A percentile compares a stretch with the other conserved stretches of the same genome.
Evolutionary conservation across 2,797 vertebrate genomes (phyloP).

Genomic region (Helostoma temminkii): DNA sequence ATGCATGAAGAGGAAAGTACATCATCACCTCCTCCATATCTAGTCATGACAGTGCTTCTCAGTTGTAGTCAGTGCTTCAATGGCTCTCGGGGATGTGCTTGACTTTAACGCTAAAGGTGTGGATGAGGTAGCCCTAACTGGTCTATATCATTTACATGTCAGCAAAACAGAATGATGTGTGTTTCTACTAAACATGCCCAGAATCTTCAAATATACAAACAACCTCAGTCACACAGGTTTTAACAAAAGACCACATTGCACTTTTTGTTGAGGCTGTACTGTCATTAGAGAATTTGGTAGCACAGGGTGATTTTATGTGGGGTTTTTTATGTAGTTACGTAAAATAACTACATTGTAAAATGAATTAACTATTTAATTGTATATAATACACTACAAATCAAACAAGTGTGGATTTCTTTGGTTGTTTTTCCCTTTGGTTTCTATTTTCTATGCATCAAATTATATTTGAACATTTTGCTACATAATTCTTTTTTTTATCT

Average conservation of each 20-base stretch:
- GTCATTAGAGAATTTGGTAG: too few relatives aligned
- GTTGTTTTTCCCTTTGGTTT: too few relatives aligned
- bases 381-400: too few relatives aligned
- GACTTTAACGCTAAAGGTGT: constrained; percentile 40
- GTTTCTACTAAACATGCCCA: constrained; percentile 7
- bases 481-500: too few relatives aligned
- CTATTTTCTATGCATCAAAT: background rate
- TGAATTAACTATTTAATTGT: too few relatives aligned
- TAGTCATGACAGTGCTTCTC: constrained; percentile 60
- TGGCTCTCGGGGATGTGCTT: constrained; percentile 8
- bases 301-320: too few relatives aligned
- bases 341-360: too few relatives aligned
- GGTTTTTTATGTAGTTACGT: too few relatives aligned
- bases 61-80: constrained; percentile 50
- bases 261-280: too few relatives aligned
- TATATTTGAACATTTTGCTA: background rate
- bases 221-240: background rate
- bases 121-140: constrained; percentile 10
- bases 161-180: constrained; percentile 7
- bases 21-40: constrained; percentile 73
- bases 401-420: too few relatives aligned
- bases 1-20: constrained; percentile 79
- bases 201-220: too few relatives aligned
- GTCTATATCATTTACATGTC: constrained; percentile 23
- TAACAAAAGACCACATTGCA: background rate